Evolutionary conservation across 2,113 vertebrate species (phyloP).

Genomic region (Petrocephalus microphthalmus): DNA sequence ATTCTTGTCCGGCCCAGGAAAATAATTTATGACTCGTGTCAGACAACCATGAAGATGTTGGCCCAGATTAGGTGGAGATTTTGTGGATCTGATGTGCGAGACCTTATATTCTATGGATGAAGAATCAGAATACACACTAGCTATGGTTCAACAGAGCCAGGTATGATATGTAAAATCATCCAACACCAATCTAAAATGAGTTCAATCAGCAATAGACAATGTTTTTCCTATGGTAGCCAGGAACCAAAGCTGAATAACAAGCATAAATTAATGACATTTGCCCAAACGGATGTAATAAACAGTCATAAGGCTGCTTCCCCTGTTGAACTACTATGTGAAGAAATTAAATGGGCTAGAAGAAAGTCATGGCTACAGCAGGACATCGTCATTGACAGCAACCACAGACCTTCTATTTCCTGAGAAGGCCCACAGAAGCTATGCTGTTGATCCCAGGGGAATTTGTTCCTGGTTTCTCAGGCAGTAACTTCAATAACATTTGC

Average conservation of each 20-base stretch:
- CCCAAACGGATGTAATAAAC: not conserved
- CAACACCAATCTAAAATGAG: not conserved
- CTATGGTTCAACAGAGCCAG: not conserved
- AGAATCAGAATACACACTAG: not conserved
- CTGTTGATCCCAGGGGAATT: not conserved
- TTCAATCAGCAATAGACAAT: not conserved
- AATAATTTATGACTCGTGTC: not conserved
- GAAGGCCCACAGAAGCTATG: not conserved
- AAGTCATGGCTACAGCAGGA: not conserved
- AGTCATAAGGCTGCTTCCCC: not conserved
- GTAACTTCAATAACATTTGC: not conserved
- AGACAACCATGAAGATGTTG: not conserved
- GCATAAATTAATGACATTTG: constrained; percentile 18
- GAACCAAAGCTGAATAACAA: not conserved
- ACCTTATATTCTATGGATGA: not conserved
- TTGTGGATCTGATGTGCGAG: not conserved
- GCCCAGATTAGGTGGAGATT: not conserved
- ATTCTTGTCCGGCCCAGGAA: not conserved
- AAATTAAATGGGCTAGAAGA: not conserved
- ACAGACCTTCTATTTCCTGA: not conserved
- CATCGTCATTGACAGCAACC: not conserved
- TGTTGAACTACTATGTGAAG: not conserved
- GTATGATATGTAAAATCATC: not conserved
- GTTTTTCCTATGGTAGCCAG: not conserved
- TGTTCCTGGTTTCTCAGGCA: not conserved